A percentile compares a stretch with the other conserved stretches of the same genome.
Evolutionary conservation across 2,113 vertebrate genomes (phyloP).

Genomic region (Edolisoma coerulescens): DNA sequence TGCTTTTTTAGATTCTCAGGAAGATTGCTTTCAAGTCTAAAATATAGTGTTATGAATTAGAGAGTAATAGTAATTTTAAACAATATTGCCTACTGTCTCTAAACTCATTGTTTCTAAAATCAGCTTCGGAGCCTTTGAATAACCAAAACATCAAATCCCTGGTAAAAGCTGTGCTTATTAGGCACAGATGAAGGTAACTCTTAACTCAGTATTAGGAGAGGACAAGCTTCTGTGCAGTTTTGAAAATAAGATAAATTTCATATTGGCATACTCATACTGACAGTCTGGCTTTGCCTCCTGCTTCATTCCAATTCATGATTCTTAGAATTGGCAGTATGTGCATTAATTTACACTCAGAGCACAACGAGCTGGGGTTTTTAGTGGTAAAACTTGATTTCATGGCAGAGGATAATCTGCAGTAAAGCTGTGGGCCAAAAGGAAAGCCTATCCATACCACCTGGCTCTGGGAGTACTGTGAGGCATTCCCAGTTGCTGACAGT

Average conservation of each 20-base stretch:
- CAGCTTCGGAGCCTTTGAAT: neutral
- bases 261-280: neutral
- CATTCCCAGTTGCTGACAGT: neutral
- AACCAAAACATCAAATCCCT: neutral
- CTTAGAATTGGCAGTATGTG: neutral
- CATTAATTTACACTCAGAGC: neutral
- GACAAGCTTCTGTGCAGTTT: neutral
- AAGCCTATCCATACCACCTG: neutral
- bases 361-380: neutral
- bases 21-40: neutral
- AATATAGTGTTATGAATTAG: neutral
- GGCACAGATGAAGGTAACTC: neutral
- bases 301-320: neutral
- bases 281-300: neutral
- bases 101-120: neutral
- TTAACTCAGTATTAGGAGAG: neutral
- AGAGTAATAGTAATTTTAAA: neutral
- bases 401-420: neutral
- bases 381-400: neutral
- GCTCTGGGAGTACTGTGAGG: neutral
- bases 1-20: neutral
- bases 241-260: neutral
- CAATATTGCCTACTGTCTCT: neutral
- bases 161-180: neutral
- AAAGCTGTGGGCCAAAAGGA: neutral